Percentiles rank a stretch among this genome's conserved stretches.
phyloP scores from a whole-genome alignment of 2,888 invertebrate species.

The Synanthedon andrenaeformis region DNA sequence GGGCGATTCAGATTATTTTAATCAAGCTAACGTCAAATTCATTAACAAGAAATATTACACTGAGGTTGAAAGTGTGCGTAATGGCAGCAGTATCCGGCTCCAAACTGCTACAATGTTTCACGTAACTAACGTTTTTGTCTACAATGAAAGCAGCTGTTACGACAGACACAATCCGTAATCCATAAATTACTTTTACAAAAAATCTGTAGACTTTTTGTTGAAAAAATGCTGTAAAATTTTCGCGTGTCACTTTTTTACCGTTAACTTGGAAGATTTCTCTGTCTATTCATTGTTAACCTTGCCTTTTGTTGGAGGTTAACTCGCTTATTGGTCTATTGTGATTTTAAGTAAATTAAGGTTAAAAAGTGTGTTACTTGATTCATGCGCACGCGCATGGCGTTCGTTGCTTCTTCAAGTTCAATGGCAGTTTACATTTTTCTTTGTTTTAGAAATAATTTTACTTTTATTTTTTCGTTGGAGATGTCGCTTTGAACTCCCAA shows the following conservation, averaged over 20 bases:
- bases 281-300: slow-evolving; percentile 5
- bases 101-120: slow-evolving; percentile 1
- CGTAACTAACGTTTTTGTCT: slow-evolving; percentile 4
- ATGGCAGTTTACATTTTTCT: no score
- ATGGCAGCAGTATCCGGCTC: neutral
- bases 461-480: no score
- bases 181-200: slow-evolving; percentile 21
- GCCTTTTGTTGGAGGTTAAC: slow-evolving; percentile 5
- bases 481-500: no score
- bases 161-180: slow-evolving; percentile 11
- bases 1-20: no score
- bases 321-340: slow-evolving; percentile 4
- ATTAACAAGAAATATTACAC: no score
- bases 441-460: no score
- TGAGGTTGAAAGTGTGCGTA: neutral
- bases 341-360: neutral
- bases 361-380: no score
- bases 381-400: no score
- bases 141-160: slow-evolving; percentile 13
- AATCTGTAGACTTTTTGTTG: slow-evolving; percentile 2
- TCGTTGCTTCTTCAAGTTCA: no score
- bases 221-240: neutral
- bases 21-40: no score
- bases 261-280: slow-evolving; percentile 14
- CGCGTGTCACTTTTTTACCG: slow-evolving; percentile 1